Percentiles rank a stretch among this genome's conserved stretches.
These are phyloP conservation scores for Polymixis lichenea DNA, from an alignment of 2,888 invertebrate species.

Conservation along the genomic window DNA sequence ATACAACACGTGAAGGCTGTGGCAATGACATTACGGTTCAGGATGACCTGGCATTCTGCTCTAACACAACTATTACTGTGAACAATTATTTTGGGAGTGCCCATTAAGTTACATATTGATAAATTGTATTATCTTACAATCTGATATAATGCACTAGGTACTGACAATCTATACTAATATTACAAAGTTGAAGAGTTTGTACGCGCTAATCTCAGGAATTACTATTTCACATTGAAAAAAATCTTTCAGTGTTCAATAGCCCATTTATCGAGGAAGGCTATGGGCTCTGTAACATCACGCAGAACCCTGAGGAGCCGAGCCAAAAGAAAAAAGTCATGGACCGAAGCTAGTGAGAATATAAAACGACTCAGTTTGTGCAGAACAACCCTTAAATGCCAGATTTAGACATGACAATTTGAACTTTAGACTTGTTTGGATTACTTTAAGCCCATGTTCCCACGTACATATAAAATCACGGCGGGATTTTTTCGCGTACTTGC, in stretches of 20 bases:
- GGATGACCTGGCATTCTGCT: conserved; percentile 55
- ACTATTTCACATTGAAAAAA: too few species aligned
- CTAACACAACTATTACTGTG: conserved; percentile 40
- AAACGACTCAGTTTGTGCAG: background rate
- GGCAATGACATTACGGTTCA: conserved; percentile 69
- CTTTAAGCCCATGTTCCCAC: too few species aligned
- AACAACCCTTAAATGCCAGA: background rate
- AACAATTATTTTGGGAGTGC: conserved; percentile 38
- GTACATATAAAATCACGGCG: too few species aligned
- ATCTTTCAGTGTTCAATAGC: too few species aligned
- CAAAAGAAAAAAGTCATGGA: too few species aligned
- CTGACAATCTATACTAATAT: background rate
- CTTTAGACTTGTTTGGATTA: background rate
- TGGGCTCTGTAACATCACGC: too few species aligned
- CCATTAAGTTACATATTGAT: conserved; percentile 12
- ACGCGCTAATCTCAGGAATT: too few species aligned
- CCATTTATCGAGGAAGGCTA: too few species aligned
- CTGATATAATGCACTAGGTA: background rate
- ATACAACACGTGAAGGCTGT: conserved; percentile 58
- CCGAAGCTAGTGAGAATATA: background rate
- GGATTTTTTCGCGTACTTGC: too few species aligned
- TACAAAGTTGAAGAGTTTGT: too few species aligned
- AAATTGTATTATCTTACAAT: conserved; percentile 23
- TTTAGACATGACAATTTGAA: background rate
- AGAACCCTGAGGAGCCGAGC: too few species aligned